Conservation (phyloP, 2,797 vertebrate genomes). For the Falco berigora region DNA sequence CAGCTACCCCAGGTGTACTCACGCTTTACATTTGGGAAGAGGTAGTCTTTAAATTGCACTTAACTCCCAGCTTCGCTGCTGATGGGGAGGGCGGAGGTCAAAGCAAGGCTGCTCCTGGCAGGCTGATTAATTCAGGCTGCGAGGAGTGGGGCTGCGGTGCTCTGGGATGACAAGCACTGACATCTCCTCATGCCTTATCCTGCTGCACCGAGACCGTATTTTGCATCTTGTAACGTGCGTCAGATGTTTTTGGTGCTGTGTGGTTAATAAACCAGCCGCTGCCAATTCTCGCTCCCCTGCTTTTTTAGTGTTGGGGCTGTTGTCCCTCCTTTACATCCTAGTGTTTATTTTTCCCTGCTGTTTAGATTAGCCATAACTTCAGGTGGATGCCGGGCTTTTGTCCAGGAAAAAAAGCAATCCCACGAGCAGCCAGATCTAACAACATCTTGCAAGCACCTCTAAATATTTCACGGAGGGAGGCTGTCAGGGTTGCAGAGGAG, state of each 20-base stretch:
- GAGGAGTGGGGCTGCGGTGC: neutral
- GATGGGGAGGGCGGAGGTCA: neutral
- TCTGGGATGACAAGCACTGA: neutral
- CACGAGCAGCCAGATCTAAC: neutral
- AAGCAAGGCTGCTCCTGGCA: slow-evolving; percentile 11
- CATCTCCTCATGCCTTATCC: neutral
- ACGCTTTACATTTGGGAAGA: neutral
- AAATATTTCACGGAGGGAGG: slow-evolving; percentile 3
- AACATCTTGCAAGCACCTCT: slow-evolving; percentile 20
- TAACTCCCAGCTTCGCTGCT: neutral
- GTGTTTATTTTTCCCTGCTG: slow-evolving; percentile 10
- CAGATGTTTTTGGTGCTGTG: neutral
- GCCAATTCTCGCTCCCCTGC: neutral
- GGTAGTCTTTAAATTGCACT: neutral
- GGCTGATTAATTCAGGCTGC: neutral
- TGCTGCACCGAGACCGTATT: neutral
- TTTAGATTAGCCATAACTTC: slow-evolving; percentile 9
- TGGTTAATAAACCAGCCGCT: slow-evolving; percentile 16
- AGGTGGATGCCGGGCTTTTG: neutral
- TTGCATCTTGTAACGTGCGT: neutral
- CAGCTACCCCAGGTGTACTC: neutral
- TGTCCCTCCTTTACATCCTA: neutral
- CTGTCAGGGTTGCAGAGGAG: neutral
- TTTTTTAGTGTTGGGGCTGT: neutral
- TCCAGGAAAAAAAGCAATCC: neutral